Base-by-base conservation (phyloP, 1,140 invertebrate genomes). In the Penaeus chinensis region DNA sequence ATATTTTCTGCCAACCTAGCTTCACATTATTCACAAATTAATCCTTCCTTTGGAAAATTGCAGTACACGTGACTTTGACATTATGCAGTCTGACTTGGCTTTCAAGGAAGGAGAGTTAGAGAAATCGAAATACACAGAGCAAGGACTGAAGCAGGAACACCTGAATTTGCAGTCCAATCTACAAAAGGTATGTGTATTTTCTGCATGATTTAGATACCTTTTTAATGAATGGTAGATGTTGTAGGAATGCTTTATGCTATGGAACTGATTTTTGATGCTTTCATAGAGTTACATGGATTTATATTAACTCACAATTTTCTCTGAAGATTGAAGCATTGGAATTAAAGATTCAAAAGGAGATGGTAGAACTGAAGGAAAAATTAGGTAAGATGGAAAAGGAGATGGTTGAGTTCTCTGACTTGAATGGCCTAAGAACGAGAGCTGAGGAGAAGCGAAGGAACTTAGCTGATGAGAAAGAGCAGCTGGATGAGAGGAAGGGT, bases 91-190 rank as follows among this genome's bases (percentile, higher is more conserved):
- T 88, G 94, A 94, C 91, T 91, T 94, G 22, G 91, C 92, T 61
- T 94, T 94, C 89, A 94, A 94, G 90, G 93, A 93, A 90, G 93
- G 92, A 65, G 94, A 94, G 90, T 92, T 94, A 91, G 92, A 94
- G 89, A 94, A 94, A 90, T 93, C 93, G 20, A 92, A 93, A 90
- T 91, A 92, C 27, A 94, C 94, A 62, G 92, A 93, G 63, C 90
- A 93, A 81, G 92, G 93, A 18, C 90, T 94, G 54, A 92, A 92
- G 78, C 91, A 92, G 91, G 93, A 94, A 89, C 93, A 93, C 86
- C 91, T 93, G 47, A 94, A 94, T 89, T 91, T 94, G 32, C 92
- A 92, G 74, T 91, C 92, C 37, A 93, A 93, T 90, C 89, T 94
- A 22, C 91, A 92, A 87, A 93, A 93, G 90, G 93, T 93, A 89